These are phyloP conservation scores for Magallana ariakensis DNA, from an alignment of 1,140 invertebrate species.

Conservation along the genomic window DNA sequence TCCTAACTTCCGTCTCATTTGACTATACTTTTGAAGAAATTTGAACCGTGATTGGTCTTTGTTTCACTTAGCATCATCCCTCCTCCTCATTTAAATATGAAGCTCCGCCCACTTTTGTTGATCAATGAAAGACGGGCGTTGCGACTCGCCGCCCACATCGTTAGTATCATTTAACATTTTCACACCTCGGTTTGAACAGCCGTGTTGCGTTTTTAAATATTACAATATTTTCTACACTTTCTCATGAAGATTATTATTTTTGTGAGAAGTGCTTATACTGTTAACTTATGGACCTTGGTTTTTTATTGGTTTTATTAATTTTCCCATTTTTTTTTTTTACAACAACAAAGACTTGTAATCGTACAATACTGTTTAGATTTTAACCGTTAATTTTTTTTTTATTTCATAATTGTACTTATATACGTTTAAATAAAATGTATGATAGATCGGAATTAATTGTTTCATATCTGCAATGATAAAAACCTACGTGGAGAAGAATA, in stretches of 20 bases:
- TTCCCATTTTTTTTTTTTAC: too few species aligned
- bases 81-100: background rate
- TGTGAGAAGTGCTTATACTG: too few species aligned
- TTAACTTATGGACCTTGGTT: too few species aligned
- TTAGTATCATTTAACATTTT: slow-evolving; percentile 26
- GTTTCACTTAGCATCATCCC: slow-evolving; percentile 20
- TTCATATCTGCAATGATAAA: too few species aligned
- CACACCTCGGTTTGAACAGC: background rate
- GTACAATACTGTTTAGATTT: too few species aligned
- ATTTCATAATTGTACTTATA: too few species aligned
- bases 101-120: background rate
- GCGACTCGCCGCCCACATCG: background rate
- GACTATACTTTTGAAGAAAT: slow-evolving; percentile 35
- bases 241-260: background rate
- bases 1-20: slow-evolving; percentile 29
- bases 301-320: too few species aligned
- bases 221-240: background rate
- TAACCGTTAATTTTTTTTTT: too few species aligned
- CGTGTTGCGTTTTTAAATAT: background rate
- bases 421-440: too few species aligned
- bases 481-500: too few species aligned
- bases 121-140: background rate
- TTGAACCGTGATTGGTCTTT: slow-evolving; percentile 38
- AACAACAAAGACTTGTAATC: too few species aligned
- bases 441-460: too few species aligned